These are phyloP conservation scores for Galerucella pusilla DNA, from an alignment of 2,888 invertebrate species.

Conservation along the genomic window DNA sequence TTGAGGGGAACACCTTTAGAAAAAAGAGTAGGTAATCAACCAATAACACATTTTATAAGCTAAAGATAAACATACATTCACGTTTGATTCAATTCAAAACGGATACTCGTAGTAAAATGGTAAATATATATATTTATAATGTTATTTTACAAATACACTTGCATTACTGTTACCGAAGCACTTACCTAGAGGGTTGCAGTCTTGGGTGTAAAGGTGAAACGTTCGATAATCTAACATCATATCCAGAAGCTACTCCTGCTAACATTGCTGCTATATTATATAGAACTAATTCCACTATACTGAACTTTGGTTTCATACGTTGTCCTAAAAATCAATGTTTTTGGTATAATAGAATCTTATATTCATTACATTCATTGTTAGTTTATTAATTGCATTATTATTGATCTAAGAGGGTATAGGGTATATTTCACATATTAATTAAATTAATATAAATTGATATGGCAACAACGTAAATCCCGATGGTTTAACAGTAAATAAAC, in stretches of 20 bases:
- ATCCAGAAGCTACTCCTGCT: slow-evolving; percentile 91
- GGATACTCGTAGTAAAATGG: too few species aligned
- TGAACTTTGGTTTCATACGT: slow-evolving; percentile 74
- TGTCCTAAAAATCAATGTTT: slow-evolving; percentile 59
- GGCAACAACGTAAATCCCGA: too few species aligned
- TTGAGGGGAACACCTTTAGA: too few species aligned
- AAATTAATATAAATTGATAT: too few species aligned
- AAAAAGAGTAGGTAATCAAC: too few species aligned
- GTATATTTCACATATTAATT: too few species aligned
- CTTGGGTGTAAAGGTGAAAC: slow-evolving; percentile 85
- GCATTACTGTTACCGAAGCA: background rate
- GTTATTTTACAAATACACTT: background rate
- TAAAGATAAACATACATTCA: too few species aligned
- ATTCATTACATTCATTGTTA: background rate
- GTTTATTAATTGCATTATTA: slow-evolving; percentile 7
- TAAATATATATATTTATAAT: background rate
- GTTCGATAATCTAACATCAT: slow-evolving; percentile 90
- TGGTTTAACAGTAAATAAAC: too few species aligned
- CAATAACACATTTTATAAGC: too few species aligned
- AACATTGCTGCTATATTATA: slow-evolving; percentile 93
- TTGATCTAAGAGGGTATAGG: slow-evolving; percentile 10
- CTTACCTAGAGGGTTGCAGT: slow-evolving; percentile 76
- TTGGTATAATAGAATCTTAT: too few species aligned
- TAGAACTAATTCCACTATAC: slow-evolving; percentile 80
- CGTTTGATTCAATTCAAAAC: too few species aligned